A percentile compares a stretch with the other conserved stretches of the same genome.
Conservation (phyloP, 2,888 invertebrate species). For the Corythucha ciliata region DNA sequence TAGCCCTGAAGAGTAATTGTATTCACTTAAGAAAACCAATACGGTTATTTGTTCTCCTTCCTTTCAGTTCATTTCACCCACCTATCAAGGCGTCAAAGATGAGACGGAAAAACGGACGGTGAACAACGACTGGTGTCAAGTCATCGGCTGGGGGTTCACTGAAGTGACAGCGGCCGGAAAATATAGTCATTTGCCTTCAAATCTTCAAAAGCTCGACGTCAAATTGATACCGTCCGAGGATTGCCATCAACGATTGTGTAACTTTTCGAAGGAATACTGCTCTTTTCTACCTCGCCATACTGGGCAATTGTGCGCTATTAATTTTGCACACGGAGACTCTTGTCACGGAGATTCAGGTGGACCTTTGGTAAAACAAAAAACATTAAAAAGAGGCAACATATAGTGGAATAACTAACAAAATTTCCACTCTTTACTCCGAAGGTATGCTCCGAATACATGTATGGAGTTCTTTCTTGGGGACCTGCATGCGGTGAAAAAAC, state of each 20-base stretch:
- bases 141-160: constrained; percentile 6
- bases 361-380: too few relatives aligned
- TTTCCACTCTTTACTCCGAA: too few relatives aligned
- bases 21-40: too few relatives aligned
- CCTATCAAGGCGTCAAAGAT: too few relatives aligned
- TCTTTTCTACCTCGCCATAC: not conserved
- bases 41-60: too few relatives aligned
- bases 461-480: constrained; percentile 14
- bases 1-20: too few relatives aligned
- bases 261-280: not conserved
- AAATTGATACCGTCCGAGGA: constrained; percentile 6
- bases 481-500: constrained; percentile 16
- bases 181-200: not conserved
- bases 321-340: too few relatives aligned
- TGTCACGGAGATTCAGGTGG: constrained; percentile 8
- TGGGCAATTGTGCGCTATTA: constrained; percentile 4
- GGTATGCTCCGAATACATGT: not conserved
- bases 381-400: too few relatives aligned
- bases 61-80: too few relatives aligned
- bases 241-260: not conserved
- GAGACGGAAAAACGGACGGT: not conserved
- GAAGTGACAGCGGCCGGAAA: not conserved
- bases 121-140: not conserved
- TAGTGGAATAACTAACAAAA: too few relatives aligned
- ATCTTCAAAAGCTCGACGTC: not conserved